Conservation (phyloP, 2,888 invertebrate species). For the Cephus sareptanus region DNA sequence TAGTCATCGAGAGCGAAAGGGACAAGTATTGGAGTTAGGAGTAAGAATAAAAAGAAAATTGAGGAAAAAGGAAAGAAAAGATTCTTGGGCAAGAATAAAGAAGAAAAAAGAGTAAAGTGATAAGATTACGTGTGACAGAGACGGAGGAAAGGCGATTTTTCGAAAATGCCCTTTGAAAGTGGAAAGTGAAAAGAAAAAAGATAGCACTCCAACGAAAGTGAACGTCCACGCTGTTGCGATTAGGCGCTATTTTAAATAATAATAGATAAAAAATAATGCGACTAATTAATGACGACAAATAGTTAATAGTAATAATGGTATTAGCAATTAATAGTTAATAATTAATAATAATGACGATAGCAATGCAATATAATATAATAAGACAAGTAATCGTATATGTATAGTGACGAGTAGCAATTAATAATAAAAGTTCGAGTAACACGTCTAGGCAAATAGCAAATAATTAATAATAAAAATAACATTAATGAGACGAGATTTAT, state of each 20-base stretch:
- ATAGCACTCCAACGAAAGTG: not conserved
- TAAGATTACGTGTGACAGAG: not conserved
- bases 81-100: not conserved
- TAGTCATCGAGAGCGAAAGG: not conserved
- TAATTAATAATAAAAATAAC: not conserved
- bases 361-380: constrained; percentile 34
- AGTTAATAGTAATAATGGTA: constrained; percentile 27
- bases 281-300: constrained; percentile 34
- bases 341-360: constrained; percentile 36
- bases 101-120: not conserved
- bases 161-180: not conserved
- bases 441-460: not conserved
- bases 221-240: not conserved
- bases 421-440: constrained; percentile 6
- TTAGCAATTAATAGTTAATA: constrained; percentile 32
- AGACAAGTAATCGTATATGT: constrained; percentile 3
- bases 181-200: not conserved
- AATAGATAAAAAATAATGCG: constrained; percentile 15
- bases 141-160: not conserved
- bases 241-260: not conserved
- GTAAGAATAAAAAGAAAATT: constrained; percentile 6
- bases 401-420: constrained; percentile 9
- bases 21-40: constrained; percentile 14
- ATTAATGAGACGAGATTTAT: not conserved
- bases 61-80: constrained; percentile 7